Conservation (phyloP, 2,888 invertebrate species). For the Cactoblastis cactorum region DNA sequence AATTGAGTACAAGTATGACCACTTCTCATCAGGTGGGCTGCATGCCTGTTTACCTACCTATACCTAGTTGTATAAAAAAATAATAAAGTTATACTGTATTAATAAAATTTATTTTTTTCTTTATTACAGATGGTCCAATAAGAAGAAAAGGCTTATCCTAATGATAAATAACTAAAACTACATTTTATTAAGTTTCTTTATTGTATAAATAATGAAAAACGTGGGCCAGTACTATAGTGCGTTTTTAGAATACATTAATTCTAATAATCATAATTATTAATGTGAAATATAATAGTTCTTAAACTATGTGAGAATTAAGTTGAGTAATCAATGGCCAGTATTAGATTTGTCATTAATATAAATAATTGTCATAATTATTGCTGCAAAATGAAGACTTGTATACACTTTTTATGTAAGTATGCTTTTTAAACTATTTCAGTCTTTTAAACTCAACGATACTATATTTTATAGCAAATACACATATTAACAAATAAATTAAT, state of each 20-base stretch:
- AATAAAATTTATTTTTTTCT: neutral
- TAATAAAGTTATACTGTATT: no score
- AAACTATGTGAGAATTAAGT: neutral
- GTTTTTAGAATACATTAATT: constrained; percentile 18
- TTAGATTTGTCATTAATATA: neutral
- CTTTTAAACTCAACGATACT: neutral
- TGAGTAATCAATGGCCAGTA: constrained; percentile 17
- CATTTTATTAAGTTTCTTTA: neutral
- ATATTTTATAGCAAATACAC: no score
- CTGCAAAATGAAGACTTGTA: neutral
- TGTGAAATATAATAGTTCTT: neutral
- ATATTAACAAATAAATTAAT: no score
- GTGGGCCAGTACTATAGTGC: constrained; percentile 54
- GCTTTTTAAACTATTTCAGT: constrained; percentile 20
- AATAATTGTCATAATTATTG: neutral
- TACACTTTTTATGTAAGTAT: constrained; percentile 11
- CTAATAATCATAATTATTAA: neutral
- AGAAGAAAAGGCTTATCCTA: neutral
- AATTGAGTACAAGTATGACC: no score
- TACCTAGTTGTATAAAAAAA: no score
- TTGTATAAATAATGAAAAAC: constrained; percentile 13
- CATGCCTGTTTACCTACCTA: no score
- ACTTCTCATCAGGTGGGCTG: no score
- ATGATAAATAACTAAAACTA: neutral
- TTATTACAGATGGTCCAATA: neutral